Evolutionary conservation across 2,888 invertebrate genomes (phyloP), one percentile per base, ranked within the genome.

Genomic region (Hartigia nigra): DNA sequence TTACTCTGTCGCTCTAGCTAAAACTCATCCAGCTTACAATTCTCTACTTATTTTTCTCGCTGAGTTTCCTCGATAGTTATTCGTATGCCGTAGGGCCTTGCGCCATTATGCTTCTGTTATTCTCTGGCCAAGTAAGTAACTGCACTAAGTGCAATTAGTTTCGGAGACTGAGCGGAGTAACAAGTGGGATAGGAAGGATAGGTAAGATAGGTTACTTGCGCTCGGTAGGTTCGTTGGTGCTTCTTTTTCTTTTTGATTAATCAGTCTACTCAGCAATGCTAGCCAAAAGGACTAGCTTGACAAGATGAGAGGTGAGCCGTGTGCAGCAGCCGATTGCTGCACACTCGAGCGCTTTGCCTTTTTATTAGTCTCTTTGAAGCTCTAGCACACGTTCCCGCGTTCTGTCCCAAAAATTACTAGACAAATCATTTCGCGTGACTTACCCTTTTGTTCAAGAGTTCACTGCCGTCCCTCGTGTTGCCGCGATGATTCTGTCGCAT

Each of bases 381-480:
- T 55, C 39, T 23, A 9, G 23, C 39, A 23, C 39, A 23, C 5
- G 23, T 23, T 23, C 23, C 9, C 39, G 23, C 39, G 39, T 55
- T 55, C 39, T 55, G 39, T 55, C 39, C 39, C 23, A 23, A 55
- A 55, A 23, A 23, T 9, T 23, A 23, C 0, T 1, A 55, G 14
- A 9, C 9, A 55, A 55, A 55, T 55, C 2, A 69, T 69, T 69
- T 77, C 23, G 32, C 69, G 69, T 39, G 77, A 86, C 90, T 91
- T 83, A 91, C 91, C 88, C 90, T 87, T 84, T 89, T 91, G 78
- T 90, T 87, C 77, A 89, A 82, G 77, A 90, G 85, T 75, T 90
- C 89, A 78, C 84, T 85, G 80, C 82, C 84, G 74, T 88, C 87
- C 76, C 86, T 81, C 70, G 78, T 84, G n/a, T 5, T 23, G 36